These are phyloP conservation scores for Pangasianodon gigas DNA, from an alignment of 2,113 vertebrate genomes.

Conservation along the genomic window DNA sequence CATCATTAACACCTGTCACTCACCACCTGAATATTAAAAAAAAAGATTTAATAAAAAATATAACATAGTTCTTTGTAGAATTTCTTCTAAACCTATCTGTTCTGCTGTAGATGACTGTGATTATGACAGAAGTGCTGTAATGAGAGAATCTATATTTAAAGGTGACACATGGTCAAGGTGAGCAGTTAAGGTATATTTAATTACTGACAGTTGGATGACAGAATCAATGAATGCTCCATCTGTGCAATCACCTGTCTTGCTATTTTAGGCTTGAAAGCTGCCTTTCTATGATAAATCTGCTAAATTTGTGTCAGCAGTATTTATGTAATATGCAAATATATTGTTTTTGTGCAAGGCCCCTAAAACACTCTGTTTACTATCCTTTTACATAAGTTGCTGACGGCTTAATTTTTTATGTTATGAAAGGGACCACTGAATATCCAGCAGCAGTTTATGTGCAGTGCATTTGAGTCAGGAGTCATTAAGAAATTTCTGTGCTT, in stretches of 20 bases:
- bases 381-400: neutral
- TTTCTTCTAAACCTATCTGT: neutral
- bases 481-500: neutral
- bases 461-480: neutral
- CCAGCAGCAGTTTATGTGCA: neutral
- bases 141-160: neutral
- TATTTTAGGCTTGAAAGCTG: conserved; percentile 11
- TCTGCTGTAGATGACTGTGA: neutral
- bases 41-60: neutral
- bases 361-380: neutral
- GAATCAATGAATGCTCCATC: conserved; percentile 28
- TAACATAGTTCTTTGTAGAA: neutral
- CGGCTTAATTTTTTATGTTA: neutral
- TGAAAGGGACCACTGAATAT: neutral
- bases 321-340: neutral
- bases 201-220: conserved; percentile 28
- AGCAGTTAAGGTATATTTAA: conserved; percentile 11
- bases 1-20: conserved; percentile 53
- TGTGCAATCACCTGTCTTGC: neutral
- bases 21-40: conserved; percentile 27
- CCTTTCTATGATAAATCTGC: conserved; percentile 1
- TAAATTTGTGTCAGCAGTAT: conserved; percentile 3
- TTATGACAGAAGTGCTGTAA: neutral
- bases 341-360: neutral
- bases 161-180: conserved; percentile 14